A percentile compares a stretch with the other conserved stretches of the same genome.
These are phyloP conservation scores for Aphaenogaster ashmeadi DNA, from an alignment of 1,140 invertebrate species.

Conservation along the genomic window DNA sequence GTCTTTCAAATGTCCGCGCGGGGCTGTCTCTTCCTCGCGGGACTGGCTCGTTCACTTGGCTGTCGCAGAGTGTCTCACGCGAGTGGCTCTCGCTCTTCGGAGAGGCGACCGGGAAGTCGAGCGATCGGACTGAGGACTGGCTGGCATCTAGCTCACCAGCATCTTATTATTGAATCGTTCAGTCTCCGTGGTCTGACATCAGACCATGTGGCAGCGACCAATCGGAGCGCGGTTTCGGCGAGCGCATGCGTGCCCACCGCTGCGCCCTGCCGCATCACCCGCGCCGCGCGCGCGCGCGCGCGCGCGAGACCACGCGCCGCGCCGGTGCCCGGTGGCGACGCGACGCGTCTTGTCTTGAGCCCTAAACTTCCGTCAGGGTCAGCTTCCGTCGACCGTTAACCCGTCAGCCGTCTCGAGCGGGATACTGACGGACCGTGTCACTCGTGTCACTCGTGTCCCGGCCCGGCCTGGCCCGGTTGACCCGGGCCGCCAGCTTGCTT, in stretches of 20 bases:
- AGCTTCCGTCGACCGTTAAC: no score
- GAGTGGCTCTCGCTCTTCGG: conserved; percentile 8
- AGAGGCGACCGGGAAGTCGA: conserved; percentile 6
- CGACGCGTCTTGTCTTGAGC: background rate
- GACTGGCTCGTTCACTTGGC: conserved; percentile 14
- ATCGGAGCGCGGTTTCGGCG: conserved; percentile 71
- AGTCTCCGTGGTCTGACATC: conserved; percentile 86
- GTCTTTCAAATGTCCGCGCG: conserved; percentile 44
- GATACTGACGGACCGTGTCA: background rate
- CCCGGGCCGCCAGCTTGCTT: no score
- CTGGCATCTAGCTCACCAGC: conserved; percentile 80
- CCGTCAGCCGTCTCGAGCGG: background rate
- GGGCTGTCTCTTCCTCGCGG: background rate
- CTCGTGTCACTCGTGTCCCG: no score
- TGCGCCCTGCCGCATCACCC: conserved; percentile 16
- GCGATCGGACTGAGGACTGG: conserved; percentile 82
- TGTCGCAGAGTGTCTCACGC: background rate
- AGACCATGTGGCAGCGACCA: conserved; percentile 86
- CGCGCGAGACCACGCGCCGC: background rate
- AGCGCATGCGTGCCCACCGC: conserved; percentile 79
- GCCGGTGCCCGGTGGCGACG: no score
- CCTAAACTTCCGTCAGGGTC: background rate
- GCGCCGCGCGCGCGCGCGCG: background rate
- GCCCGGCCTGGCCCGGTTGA: no score
- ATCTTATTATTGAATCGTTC: conserved; percentile 86